Evolutionary conservation across 1,140 invertebrate species (phyloP).

Genomic region (Tetramorium simillimum): DNA sequence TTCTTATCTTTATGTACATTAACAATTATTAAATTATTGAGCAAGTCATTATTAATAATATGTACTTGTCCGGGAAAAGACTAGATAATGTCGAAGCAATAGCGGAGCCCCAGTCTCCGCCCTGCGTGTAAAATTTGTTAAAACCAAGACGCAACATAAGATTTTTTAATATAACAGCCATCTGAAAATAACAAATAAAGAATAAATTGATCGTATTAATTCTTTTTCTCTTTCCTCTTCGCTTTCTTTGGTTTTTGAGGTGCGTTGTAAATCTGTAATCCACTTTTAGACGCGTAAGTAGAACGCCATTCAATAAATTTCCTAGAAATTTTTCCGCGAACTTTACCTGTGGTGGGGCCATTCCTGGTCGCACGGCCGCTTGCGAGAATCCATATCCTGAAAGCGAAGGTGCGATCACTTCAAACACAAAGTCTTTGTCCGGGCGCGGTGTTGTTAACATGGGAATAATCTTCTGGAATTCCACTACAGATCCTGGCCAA

Average conservation of each 20-base stretch:
- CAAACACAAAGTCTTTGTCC: slow-evolving; percentile 90
- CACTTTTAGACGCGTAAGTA: neutral
- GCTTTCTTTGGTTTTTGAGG: neutral
- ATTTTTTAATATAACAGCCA: slow-evolving; percentile 91
- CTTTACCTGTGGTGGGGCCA: slow-evolving; percentile 76
- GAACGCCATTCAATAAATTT: neutral
- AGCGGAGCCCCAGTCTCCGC: slow-evolving; percentile 93
- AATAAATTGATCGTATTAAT: neutral
- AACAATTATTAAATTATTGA: neutral
- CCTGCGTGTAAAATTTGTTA: slow-evolving; percentile 92
- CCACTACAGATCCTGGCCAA: slow-evolving; percentile 95
- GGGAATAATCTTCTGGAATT: slow-evolving; percentile 94
- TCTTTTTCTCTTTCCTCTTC: neutral
- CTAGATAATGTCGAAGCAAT: slow-evolving; percentile 88
- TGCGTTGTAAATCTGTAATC: neutral
- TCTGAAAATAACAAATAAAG: slow-evolving; percentile 82
- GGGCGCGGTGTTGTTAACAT: slow-evolving; percentile 87
- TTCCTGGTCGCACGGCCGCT: slow-evolving; percentile 77
- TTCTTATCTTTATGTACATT: neutral
- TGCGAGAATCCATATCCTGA: slow-evolving; percentile 93
- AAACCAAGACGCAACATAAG: slow-evolving; percentile 93
- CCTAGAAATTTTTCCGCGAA: neutral
- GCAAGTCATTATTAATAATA: neutral
- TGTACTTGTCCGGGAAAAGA: slow-evolving; percentile 88
- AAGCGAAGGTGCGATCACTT: slow-evolving; percentile 91